Evolutionary conservation across 2,888 invertebrate genomes (phyloP), one percentile per base, ranked within the genome.

Genomic region (Amphipoea lucens): DNA sequence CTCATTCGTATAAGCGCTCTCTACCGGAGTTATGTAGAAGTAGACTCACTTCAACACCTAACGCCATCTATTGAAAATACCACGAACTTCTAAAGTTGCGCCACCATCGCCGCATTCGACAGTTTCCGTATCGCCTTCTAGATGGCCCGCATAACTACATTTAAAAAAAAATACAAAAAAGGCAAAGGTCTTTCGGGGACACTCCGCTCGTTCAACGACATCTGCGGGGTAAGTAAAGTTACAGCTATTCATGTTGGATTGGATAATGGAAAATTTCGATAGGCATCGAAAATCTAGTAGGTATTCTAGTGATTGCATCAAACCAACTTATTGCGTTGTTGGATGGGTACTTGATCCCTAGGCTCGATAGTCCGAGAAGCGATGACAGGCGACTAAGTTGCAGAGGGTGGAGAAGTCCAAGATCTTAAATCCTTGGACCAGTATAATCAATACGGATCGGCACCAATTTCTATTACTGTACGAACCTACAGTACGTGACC

Each of bases 21-120:
- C 72, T 79, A 51, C 2, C 3, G 12, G 17, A 67, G 0, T 29
- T 45, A 4, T n/a, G 2, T 23, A 0, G 17, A 86, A 86, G 70
- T 76, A 66, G 40, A 75, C n/a, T 0, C 0, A 66, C 29, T 29
- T 20, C 0, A 5, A 36, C 2, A 11, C 3, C 3, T 17, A 54
- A 9, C 67, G 70, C 75, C 78, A 70, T 86, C 84, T 85, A 60
- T 48, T 60, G 40, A 11, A 23, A 0, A 6, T 11, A 29, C 0
- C 0, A 4, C 0, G 1, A 70, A 73, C 66, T 75, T 36, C n/a
- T 60, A 12, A 40, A 51, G n/a, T 9, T 3, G 6, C 1, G 2
- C 17, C 14, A 4, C n/a, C 2, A n/a, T 36, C 29, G 0, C 9
- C 11, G 4, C 9, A 0, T 20, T 70, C 1, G 1, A 14, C 4